Base-by-base conservation (phyloP, 2,888 invertebrate genomes). In the Philopedon plagiatum region DNA sequence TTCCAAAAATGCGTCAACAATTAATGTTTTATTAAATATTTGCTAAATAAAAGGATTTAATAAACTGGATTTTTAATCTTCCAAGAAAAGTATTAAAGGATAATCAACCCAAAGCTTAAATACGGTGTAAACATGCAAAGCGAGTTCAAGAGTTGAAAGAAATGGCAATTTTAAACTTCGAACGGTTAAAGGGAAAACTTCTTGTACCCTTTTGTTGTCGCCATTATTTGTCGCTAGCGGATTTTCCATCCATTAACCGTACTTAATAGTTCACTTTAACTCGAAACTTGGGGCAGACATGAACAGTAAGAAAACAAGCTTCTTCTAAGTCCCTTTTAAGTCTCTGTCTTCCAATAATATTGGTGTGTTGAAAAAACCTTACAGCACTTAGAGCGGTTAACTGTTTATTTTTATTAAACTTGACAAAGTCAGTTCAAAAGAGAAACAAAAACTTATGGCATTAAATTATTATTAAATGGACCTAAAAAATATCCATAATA, bases 261-360 rank as follows among this genome's bases (percentile, higher is more conserved):
- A 71, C 70, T 71, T 71, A 71, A 71, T 64, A 71, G 70, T 71
- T 64, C 54, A 64, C 64, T 71, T 64, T 71, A 44, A 71, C 70
- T 64, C 18, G 39, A 58, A 71, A 64, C 64, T 71, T 64, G 57
- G 44, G 60, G 54, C 49, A 21, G 70, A 63, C 70, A 71, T 58
- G 58, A 71, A 71, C 70, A 58, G 56, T 63, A 49, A 62, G 63
- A 46, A 69, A 71, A 71, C 64, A 71, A 71, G 63, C 63, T 56
- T 13, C 49, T 60, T 54, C 41, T 8, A 61, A 61, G 69, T 70
- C 60, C 29, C 46, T 46, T 5, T 60, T 60, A 67, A 51, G 37
- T 46, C 18, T 2, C 8, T 37, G 51, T 46, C 26, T 56, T 39
- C 19, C 58, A 58, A 60, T 60, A 67, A 67, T 32, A 67, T 63